Evolutionary conservation across 2,113 vertebrate species (phyloP).

Genomic region (Carollia perspicillata): DNA sequence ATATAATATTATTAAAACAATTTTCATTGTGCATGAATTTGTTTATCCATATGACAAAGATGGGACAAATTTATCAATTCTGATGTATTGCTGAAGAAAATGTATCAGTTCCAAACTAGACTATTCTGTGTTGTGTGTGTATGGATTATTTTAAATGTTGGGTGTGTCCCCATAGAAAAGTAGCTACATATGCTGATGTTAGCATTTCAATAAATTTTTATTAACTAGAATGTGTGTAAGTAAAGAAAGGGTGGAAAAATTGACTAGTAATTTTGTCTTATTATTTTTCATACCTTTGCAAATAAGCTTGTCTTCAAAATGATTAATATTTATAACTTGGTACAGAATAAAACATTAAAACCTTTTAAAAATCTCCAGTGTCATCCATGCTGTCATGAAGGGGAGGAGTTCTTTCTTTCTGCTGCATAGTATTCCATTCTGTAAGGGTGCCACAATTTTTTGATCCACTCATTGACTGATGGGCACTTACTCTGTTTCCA

Average conservation of each 20-base stretch:
- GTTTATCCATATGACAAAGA: not conserved
- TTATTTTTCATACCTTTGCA: not conserved
- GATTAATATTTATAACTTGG: not conserved
- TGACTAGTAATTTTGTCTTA: not conserved
- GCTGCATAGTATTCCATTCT: no score
- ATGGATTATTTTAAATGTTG: not conserved
- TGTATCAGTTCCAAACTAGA: not conserved
- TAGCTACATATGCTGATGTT: not conserved
- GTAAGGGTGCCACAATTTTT: no score
- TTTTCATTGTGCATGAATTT: not conserved
- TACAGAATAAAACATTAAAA: not conserved
- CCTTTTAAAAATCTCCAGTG: not conserved
- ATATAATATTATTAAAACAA: not conserved
- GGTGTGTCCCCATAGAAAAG: not conserved
- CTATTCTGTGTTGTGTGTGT: not conserved
- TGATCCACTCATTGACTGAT: no score
- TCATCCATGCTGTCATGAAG: no score
- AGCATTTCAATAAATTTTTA: not conserved
- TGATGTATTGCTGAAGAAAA: not conserved
- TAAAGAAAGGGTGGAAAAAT: not conserved
- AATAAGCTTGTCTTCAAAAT: not conserved
- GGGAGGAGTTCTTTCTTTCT: no score
- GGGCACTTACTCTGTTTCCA: no score
- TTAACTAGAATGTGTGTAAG: not conserved
- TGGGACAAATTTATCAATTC: not conserved